These are phyloP conservation scores for Lucilia sericata DNA, from an alignment of 1,140 invertebrate species.

Conservation along the genomic window DNA sequence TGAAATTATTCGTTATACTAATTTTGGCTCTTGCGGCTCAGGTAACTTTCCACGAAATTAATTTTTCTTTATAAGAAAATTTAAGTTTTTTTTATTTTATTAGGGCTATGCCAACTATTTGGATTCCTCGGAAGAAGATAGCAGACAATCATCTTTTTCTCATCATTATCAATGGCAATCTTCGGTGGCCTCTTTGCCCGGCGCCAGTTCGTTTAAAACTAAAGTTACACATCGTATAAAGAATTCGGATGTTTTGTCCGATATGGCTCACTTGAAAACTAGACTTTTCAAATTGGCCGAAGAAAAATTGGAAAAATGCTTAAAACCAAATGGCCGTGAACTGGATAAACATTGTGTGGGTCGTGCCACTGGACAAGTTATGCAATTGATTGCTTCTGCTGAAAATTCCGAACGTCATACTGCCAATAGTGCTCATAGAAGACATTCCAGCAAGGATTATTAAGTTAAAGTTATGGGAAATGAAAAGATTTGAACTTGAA, in stretches of 20 bases:
- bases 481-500: too few species aligned
- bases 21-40: not conserved
- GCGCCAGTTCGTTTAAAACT: not conserved
- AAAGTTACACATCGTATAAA: slow-evolving; percentile 22
- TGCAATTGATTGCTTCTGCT: slow-evolving; percentile 20
- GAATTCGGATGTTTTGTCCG: not conserved
- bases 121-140: not conserved
- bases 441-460: not conserved
- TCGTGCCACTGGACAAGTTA: slow-evolving; percentile 1
- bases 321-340: not conserved
- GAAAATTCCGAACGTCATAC: not conserved
- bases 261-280: too few species aligned
- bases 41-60: not conserved
- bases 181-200: not conserved
- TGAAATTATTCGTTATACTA: slow-evolving; percentile 26
- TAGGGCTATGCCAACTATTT: not conserved
- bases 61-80: not conserved
- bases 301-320: slow-evolving; percentile 36
- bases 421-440: not conserved
- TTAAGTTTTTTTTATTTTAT: not conserved
- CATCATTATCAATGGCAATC: not conserved
- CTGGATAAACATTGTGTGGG: slow-evolving; percentile 33
- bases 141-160: not conserved
- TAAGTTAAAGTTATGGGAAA: not conserved
- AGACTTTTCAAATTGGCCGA: not conserved